phyloP scores from a whole-genome alignment of 2,888 invertebrate genomes.

The Desoria tigrina region DNA sequence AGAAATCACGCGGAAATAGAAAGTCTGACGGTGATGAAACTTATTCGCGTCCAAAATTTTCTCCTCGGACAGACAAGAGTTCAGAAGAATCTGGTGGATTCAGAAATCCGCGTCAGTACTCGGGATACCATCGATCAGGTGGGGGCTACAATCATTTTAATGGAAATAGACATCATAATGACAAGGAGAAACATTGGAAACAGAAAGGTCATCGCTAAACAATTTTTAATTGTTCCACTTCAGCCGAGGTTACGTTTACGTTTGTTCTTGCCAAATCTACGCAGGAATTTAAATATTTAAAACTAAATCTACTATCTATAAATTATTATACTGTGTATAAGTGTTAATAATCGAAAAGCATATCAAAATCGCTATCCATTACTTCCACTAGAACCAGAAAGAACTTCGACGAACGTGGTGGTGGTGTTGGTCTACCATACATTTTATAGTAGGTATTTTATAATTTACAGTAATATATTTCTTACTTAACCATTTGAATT shows the following conservation, averaged over 20 bases:
- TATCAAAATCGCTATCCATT: too few species aligned
- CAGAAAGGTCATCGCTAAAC: conserved; percentile 29
- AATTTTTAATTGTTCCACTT: conserved; percentile 1
- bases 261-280: not conserved
- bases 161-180: conserved; percentile 29
- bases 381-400: too few species aligned
- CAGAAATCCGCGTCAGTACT: conserved; percentile 21
- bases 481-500: too few species aligned
- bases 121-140: conserved; percentile 21
- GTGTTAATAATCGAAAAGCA: too few species aligned
- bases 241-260: not conserved
- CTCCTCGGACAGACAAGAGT: conserved; percentile 15
- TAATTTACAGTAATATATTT: too few species aligned
- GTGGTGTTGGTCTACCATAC: too few species aligned
- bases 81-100: conserved; percentile 17
- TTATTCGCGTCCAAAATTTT: conserved; percentile 8
- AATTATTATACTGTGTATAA: too few species aligned
- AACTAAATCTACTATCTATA: too few species aligned
- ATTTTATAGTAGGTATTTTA: too few species aligned
- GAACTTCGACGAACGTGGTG: too few species aligned
- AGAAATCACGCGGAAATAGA: conserved; percentile 25
- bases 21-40: conserved; percentile 11
- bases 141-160: conserved; percentile 26
- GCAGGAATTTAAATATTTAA: too few species aligned
- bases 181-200: conserved; percentile 31